Evolutionary conservation across 1,140 invertebrate genomes (phyloP), one percentile per base, ranked within the genome.

Genomic region (Drosophila novamexicana): DNA sequence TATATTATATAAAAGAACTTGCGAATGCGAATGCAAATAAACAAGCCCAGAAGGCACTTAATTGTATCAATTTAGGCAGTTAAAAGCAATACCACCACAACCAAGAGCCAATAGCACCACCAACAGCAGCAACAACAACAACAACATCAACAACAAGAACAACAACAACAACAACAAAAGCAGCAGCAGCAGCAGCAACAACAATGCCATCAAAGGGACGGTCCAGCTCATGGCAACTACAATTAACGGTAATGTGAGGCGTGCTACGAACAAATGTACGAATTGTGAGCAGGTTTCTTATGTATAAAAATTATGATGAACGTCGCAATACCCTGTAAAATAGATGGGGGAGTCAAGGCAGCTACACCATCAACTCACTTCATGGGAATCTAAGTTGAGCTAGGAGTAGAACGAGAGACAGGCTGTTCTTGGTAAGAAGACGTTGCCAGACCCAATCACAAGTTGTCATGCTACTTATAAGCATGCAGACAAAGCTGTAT

Each of bases 11-110:
- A 29, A 29, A 47, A 37, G 34, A 63, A 65, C 77, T 62, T 53
- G 45, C 36, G 54, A 81, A 14, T 63, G 75, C 36, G 71, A 81
- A 84, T 79, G 64, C 69, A 72, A 74, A 85, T 77, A 85, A 85
- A 85, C 74, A 81, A 79, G 66, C 73, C 77, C 75, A 63, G 81
- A 85, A 78, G 82, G 67, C 82, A 86, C 78, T 85, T 85, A 86
- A 85, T 85, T 85, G 78, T 79, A 85, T 81, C 82, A 85, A 81
- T 86, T 85, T 79, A 79, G 76, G 71, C 71, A 81, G 63, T 75
- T 76, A 68, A 85, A 84, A 84, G 59, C 69, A 62, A 66, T 70
- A 53, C 49, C 56, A 53, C 22, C 36, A 16, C n/a, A 1, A 10
- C 32, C 16, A 59, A 22, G 22, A 22, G 22, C 29, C 67, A 49